Percentiles rank a stretch among this genome's conserved stretches.
Evolutionary conservation across 1,140 invertebrate species (phyloP).

Genomic region (Aradophagus sp.): DNA sequence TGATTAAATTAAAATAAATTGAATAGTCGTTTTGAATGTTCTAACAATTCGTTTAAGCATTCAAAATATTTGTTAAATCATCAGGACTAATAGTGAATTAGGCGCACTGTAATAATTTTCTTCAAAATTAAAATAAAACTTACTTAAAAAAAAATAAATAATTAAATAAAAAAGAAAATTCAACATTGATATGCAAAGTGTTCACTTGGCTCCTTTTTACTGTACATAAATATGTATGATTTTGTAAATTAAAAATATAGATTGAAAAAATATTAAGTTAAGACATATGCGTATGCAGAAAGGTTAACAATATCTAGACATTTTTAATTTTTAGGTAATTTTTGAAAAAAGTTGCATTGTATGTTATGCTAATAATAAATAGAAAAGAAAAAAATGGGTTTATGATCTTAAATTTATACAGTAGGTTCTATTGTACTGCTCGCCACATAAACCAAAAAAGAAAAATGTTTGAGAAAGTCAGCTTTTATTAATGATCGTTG

Average conservation of each 20-base stretch:
- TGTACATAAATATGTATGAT: constrained; percentile 47
- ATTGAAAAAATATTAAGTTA: constrained; percentile 15
- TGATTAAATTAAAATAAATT: constrained; percentile 10
- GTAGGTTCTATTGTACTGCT: constrained; percentile 25
- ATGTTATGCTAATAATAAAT: constrained; percentile 1
- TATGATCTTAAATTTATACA: constrained; percentile 34
- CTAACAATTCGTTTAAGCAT: too few species aligned
- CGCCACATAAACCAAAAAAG: constrained; percentile 12
- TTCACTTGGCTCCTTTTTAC: constrained; percentile 19
- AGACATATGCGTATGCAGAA: constrained; percentile 3
- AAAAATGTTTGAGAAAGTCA: constrained; percentile 43
- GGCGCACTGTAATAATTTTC: constrained; percentile 7
- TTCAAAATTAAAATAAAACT: constrained; percentile 7
- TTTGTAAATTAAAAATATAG: constrained; percentile 42
- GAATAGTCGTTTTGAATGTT: neutral
- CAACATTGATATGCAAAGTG: constrained; percentile 12
- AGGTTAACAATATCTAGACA: constrained; percentile 5
- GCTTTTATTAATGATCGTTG: constrained; percentile 41
- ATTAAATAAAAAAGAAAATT: too few species aligned
- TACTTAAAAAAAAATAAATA: constrained; percentile 1
- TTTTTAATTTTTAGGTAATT: constrained; percentile 20
- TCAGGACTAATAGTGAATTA: constrained; percentile 4
- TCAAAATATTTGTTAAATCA: too few species aligned
- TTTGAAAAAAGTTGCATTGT: constrained; percentile 14
- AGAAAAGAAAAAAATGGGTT: constrained; percentile 17